phyloP scores from a whole-genome alignment of 2,797 vertebrate genomes.

The Phataginus tricuspis region DNA sequence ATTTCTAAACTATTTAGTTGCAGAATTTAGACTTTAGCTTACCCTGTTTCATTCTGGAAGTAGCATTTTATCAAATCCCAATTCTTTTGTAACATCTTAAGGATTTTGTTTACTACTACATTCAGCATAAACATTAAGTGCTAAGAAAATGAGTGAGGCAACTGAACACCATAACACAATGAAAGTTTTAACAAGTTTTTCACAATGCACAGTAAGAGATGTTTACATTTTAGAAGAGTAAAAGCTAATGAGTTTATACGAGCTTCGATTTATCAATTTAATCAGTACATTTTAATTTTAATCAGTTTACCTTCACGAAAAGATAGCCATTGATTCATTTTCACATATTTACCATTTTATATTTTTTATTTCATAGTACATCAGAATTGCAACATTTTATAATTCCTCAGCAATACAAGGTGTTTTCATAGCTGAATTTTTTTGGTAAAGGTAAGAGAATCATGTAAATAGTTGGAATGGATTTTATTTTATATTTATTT shows the following conservation, averaged over 20 bases:
- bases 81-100: neutral
- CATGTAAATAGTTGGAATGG: neutral
- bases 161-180: neutral
- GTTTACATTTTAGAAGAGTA: neutral
- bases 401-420: neutral
- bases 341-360: neutral
- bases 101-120: neutral
- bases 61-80: neutral
- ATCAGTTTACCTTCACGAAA: neutral
- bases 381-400: neutral
- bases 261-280: neutral
- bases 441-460: neutral
- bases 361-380: neutral
- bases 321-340: neutral
- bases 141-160: neutral
- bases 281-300: neutral
- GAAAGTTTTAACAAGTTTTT: neutral
- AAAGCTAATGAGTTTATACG: neutral
- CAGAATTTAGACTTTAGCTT: neutral
- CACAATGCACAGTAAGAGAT: neutral
- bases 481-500: slow-evolving; percentile 41
- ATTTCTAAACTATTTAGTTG: neutral
- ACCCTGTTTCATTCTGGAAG: neutral
- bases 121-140: neutral
- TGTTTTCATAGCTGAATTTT: neutral